phyloP scores from a whole-genome alignment of 2,113 vertebrate species.

The Eretmochelys imbricata region DNA sequence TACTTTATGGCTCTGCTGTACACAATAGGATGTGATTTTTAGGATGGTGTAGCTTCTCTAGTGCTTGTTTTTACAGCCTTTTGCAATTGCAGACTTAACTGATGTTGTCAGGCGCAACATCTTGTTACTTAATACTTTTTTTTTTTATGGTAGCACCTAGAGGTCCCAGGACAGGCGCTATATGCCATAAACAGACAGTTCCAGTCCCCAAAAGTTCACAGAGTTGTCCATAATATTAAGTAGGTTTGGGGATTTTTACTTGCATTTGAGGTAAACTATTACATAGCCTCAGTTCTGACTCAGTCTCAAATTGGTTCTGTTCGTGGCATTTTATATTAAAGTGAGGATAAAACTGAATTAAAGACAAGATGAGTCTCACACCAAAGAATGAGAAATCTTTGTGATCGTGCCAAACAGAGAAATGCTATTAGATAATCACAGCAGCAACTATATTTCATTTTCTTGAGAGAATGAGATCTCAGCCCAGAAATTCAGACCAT shows the following conservation, averaged over 20 bases:
- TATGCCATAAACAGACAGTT: neutral
- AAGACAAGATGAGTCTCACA: neutral
- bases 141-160: neutral
- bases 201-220: neutral
- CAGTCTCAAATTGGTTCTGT: slow-evolving; percentile 5
- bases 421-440: neutral
- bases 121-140: neutral
- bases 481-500: neutral
- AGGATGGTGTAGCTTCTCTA: neutral
- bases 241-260: neutral
- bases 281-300: neutral
- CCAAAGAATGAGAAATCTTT: neutral
- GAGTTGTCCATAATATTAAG: neutral
- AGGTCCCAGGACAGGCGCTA: neutral
- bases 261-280: neutral
- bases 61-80: neutral
- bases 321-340: neutral
- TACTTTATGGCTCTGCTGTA: neutral
- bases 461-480: neutral
- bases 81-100: neutral
- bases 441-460: neutral
- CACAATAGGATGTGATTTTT: neutral
- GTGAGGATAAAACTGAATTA: neutral
- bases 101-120: neutral
- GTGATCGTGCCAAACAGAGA: neutral